Percentiles rank a stretch among this genome's conserved stretches.
Evolutionary conservation across 2,113 vertebrate species (phyloP).

Genomic region (Lampris incognitus): DNA sequence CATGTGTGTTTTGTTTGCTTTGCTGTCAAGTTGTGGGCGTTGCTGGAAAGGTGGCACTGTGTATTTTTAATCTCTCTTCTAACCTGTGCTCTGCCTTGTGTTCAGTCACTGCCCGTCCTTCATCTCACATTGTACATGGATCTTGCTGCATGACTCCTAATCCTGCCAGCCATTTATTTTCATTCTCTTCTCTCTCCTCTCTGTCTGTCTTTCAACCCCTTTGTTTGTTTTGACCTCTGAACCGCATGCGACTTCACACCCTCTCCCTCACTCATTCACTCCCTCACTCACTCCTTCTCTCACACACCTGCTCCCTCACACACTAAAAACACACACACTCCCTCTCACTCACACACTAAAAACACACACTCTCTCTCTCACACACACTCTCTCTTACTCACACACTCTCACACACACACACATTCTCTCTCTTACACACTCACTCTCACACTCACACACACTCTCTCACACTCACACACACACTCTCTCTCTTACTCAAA

Average conservation of each 20-base stretch:
- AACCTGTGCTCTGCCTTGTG: constrained; percentile 41
- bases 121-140: constrained; percentile 33
- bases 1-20: constrained; percentile 42
- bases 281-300: too few relatives aligned
- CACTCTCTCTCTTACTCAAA: neutral
- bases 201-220: constrained; percentile 44
- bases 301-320: constrained; percentile 2
- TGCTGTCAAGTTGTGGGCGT: constrained; percentile 17
- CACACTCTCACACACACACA: constrained; percentile 74
- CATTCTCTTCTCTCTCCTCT: constrained; percentile 75
- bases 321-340: constrained; percentile 26
- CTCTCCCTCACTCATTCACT: constrained; percentile 29
- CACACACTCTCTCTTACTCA: constrained; percentile 31
- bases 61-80: constrained; percentile 24
- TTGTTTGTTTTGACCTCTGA: constrained; percentile 49
- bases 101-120: constrained; percentile 29
- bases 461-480: constrained; percentile 67
- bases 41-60: constrained; percentile 28
- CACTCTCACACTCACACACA: constrained; percentile 27
- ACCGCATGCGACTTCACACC: constrained; percentile 64
- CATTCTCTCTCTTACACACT: too few relatives aligned
- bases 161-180: constrained; percentile 76
- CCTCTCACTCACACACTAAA: constrained; percentile 26
- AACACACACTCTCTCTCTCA: neutral
- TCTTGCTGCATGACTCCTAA: constrained; percentile 68